Conservation (phyloP, 2,113 vertebrate species). For the Lophotis ruficrista region DNA sequence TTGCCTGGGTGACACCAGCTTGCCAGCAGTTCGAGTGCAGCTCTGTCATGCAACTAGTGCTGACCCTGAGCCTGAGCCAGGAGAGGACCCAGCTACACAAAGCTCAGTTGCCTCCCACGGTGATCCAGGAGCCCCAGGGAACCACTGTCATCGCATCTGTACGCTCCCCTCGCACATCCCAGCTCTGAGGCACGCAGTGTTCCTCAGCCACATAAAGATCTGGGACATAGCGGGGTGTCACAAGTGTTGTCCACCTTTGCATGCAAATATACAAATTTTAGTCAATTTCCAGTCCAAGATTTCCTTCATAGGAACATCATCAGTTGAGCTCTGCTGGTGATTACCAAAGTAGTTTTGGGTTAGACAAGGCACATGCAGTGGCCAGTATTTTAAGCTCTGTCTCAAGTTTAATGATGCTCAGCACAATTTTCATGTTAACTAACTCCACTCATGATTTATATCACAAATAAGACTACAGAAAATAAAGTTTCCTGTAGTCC, state of each 20-base stretch:
- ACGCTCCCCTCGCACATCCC: background rate
- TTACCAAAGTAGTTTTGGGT: background rate
- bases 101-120: background rate
- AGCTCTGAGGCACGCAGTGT: fast-evolving
- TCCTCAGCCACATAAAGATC: background rate
- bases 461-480: background rate
- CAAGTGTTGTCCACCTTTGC: background rate
- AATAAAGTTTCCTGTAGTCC: background rate
- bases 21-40: background rate
- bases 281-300: background rate
- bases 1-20: fast-evolving
- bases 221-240: background rate
- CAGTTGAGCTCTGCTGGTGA: background rate
- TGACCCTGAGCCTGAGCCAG: fast-evolving
- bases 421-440: background rate
- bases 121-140: background rate
- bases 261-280: background rate
- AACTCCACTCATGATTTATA: background rate
- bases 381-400: background rate
- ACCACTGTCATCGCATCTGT: background rate
- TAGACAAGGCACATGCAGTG: background rate
- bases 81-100: background rate
- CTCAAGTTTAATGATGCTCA: background rate
- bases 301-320: background rate
- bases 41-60: background rate